Base-by-base conservation (phyloP, 1,140 invertebrate genomes). In the Psix sp. region DNA sequence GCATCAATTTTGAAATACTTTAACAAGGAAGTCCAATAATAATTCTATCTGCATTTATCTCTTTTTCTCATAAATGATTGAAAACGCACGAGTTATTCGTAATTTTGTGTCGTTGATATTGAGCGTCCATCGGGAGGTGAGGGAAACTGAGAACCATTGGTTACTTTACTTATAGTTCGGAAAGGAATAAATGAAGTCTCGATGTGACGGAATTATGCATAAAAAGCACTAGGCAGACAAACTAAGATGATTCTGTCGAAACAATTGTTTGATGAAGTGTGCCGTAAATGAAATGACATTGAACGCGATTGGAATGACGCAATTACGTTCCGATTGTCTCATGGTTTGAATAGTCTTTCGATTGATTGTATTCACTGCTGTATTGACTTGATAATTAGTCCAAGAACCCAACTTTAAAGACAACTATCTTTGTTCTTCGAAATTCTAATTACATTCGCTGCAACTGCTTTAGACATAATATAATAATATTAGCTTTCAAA, bases 301-400 rank as follows among this genome's bases (percentile, higher is more conserved):
- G 74, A 79, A 75, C 45, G 46, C 63, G 74, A 82, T 84, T 68
- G 77, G 76, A 77, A 76, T 54, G 80, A 79, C 68, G 81, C 82
- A 85, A 85, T 86, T 86, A 84, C 84, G 85, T 83, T 85, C 70
- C 77, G 74, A 85, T 85, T 86, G 83, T 86, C 78, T 83, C 78
- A 71, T 77, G 73, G 77, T 79, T 83, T 84, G 74, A 85, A 84
- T 84, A 83, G 80, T 80, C 78, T 72, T 77, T 78, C 49, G 56
- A 79, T 80, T 79, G 76, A 82, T 82, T 84, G 81, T 83, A 83
- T 82, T 79, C 79, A 70, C 63, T 68, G 57, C 43, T 74, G 74
- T 83, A 81, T 82, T 80, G 82, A 80, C 75, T 81, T 74, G 74
- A 78, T 79, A 83, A 80, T 80, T 80, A 76, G 72, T 67, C 59